Evolutionary conservation across 2,888 invertebrate species (phyloP), one percentile per base, ranked within the genome.

Genomic region (Eurytoma adleriae): DNA sequence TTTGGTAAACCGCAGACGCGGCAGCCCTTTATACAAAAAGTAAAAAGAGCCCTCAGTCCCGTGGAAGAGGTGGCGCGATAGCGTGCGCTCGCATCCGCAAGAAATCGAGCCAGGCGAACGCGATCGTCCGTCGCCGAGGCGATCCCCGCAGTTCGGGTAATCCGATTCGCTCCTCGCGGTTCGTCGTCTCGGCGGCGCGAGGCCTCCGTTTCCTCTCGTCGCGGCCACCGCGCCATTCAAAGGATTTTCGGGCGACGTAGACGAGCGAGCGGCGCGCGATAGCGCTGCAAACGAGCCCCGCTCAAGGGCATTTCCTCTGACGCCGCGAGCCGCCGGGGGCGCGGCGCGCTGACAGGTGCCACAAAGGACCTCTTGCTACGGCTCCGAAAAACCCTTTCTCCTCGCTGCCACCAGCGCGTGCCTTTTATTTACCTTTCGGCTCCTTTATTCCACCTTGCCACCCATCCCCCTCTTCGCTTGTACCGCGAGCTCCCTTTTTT

Each of bases 111-210:
- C 40, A 10, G 1, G 40, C 40, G 40, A 40, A 40, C 40, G 40
- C 40, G 40, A 40, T 40, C 50, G 40, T 59, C 40, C 61, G 50
- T n/a, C 57, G 48, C 70, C 56, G 57, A 77, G 72, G 52, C 66
- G 67, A 40, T 50, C 71, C 40, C 27, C 40, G 48, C 3, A 40
- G 57, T 78, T 30, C 40, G 48, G 18, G 64, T 64, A 78, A 78
- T 71, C 78, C 56, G 78, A 78, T 78, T 78, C 68, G 54, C 52
- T 16, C 27, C 62, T 78, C 57, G 67, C 67, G 71, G 78, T 72
- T 67, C 50, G 78, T 78, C 64, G 66, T 69, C 52, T 54, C 40
- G 56, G 24, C 56, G 62, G 27, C 62, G 18, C 27, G 61, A 14
- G 20, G 12, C 12, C 18, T 20, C 18, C 20, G 18, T 24, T 68